These are phyloP conservation scores for Chloroceryle amazona DNA, from an alignment of 2,797 vertebrate genomes.

Conservation along the genomic window DNA sequence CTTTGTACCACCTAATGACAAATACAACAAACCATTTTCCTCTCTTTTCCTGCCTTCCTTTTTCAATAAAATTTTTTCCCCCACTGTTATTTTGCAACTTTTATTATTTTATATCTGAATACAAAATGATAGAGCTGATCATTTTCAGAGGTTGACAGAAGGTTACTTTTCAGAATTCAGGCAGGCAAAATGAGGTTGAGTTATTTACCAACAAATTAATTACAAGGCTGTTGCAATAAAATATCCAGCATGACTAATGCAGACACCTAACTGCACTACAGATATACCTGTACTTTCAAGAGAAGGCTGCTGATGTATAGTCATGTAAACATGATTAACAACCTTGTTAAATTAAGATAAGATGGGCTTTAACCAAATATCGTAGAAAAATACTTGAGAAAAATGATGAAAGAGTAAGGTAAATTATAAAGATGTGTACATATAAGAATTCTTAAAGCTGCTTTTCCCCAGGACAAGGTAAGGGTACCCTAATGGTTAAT, in stretches of 20 bases:
- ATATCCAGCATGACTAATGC: background rate
- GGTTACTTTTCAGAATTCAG: background rate
- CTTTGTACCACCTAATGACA: background rate
- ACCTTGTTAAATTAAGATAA: background rate
- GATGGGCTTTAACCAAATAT: background rate
- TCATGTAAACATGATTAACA: background rate
- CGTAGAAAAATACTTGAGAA: background rate
- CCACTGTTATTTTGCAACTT: background rate
- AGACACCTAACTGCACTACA: background rate
- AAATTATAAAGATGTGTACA: background rate
- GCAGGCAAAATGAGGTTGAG: background rate
- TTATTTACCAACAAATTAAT: background rate
- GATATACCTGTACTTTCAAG: background rate
- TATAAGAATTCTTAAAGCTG: background rate
- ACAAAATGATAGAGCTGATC: background rate
- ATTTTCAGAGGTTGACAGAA: background rate
- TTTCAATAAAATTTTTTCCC: background rate
- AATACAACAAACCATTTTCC: background rate
- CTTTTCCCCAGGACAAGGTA: background rate
- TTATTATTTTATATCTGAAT: background rate
- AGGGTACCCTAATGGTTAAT: background rate
- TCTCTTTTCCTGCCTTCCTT: background rate
- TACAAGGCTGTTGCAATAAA: conserved; percentile 11
- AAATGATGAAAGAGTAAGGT: background rate
- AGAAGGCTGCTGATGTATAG: background rate